Conservation (phyloP, 1,140 invertebrate genomes). For the Lucilia sericata region DNA sequence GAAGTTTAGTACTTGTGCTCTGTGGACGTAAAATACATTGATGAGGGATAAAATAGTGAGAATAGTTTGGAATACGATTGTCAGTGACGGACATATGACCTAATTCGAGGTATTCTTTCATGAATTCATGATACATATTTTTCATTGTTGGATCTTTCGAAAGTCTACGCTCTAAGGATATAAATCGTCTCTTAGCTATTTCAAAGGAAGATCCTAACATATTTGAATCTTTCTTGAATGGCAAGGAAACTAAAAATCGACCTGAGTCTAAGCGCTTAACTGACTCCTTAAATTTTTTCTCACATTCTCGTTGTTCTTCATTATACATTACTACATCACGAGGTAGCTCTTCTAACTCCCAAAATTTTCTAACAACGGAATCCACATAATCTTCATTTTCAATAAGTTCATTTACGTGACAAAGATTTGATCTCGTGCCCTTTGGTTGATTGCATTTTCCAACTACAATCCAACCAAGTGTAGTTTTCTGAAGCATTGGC, state of each 20-base stretch:
- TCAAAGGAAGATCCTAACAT: conserved; percentile 58
- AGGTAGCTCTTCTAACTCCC: conserved; percentile 58
- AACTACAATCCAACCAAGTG: no score
- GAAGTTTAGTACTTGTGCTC: no score
- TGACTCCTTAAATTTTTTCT: no score
- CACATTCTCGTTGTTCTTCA: conserved; percentile 49
- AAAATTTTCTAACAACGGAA: conserved; percentile 51
- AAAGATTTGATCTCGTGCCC: not conserved
- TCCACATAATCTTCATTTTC: conserved; percentile 1
- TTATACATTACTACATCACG: not conserved
- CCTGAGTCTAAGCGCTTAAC: conserved; percentile 30
- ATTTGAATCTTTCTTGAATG: conserved; percentile 1
- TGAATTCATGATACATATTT: conserved; percentile 50
- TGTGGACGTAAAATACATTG: no score
- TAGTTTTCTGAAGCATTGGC: not conserved
- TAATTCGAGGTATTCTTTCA: conserved; percentile 60
- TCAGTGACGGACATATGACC: conserved; percentile 62
- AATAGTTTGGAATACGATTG: conserved; percentile 48
- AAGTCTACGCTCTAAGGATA: conserved; percentile 57
- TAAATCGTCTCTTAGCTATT: conserved; percentile 53
- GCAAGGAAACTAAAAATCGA: conserved; percentile 40
- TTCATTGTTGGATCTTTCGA: conserved; percentile 49
- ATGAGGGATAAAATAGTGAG: conserved; percentile 53
- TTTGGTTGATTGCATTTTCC: no score
- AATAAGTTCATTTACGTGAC: not conserved